Evolutionary conservation across 2,888 invertebrate species (phyloP).

Genomic region (Hydriomena furcata): DNA sequence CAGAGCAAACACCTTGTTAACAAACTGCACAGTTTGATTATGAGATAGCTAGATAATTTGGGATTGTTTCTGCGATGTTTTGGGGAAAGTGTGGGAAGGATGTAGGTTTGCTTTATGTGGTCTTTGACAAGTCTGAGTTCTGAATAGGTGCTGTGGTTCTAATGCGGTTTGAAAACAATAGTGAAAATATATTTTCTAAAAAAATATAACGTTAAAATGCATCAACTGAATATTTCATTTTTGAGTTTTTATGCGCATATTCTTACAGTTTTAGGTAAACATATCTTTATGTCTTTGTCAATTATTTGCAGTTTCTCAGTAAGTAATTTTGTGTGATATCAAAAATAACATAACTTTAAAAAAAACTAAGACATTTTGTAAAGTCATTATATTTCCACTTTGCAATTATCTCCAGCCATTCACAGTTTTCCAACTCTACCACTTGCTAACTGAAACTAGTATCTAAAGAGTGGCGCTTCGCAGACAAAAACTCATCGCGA

Average conservation of each 20-base stretch:
- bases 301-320: too few relatives aligned
- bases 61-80: constrained; percentile 44
- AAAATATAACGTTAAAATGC: too few relatives aligned
- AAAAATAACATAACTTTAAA: too few relatives aligned
- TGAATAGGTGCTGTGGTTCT: too few relatives aligned
- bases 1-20: constrained; percentile 80
- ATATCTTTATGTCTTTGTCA: too few relatives aligned
- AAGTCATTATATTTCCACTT: neutral
- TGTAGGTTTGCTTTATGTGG: neutral
- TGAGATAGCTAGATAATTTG: constrained; percentile 67
- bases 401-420: constrained; percentile 2
- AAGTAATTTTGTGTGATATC: too few relatives aligned
- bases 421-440: constrained; percentile 1
- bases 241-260: too few relatives aligned
- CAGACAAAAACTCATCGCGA: constrained; percentile 35
- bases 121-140: too few relatives aligned
- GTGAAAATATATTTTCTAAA: too few relatives aligned
- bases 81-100: neutral
- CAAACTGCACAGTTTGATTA: constrained; percentile 79
- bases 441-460: constrained; percentile 15
- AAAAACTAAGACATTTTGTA: neutral
- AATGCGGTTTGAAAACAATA: too few relatives aligned
- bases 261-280: too few relatives aligned
- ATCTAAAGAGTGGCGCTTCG: constrained; percentile 22
- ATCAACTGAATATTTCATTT: too few relatives aligned